Conservation (phyloP, 1,140 invertebrate genomes). For the Penaeus vannamei region DNA sequence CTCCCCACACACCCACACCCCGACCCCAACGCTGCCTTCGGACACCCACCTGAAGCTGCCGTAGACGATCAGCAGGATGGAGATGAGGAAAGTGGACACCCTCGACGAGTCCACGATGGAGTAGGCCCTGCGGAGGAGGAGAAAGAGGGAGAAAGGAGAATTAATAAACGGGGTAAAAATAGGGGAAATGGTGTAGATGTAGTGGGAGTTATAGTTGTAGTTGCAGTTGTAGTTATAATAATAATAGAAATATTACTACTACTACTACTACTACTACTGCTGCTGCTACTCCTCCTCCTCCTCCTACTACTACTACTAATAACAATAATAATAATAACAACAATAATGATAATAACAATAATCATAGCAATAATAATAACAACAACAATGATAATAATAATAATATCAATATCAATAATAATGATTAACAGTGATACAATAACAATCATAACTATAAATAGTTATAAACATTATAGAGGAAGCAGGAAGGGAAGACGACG, state of each 20-base stretch:
- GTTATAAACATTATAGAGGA: too few relatives aligned
- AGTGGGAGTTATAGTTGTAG: background rate
- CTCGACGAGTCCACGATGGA: conserved; percentile 96
- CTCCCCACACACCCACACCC: background rate
- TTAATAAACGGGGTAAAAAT: background rate
- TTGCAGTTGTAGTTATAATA: background rate
- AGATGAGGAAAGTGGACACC: conserved; percentile 97
- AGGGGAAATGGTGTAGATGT: background rate
- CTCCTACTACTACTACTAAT: too few relatives aligned
- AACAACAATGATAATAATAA: too few relatives aligned
- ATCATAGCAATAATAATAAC: too few relatives aligned
- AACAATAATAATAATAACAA: too few relatives aligned
- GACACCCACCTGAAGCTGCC: conserved; percentile 82
- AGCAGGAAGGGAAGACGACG: too few relatives aligned
- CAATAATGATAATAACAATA: too few relatives aligned
- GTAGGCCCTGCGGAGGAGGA: conserved; percentile 81
- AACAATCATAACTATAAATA: too few relatives aligned
- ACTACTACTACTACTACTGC: too few relatives aligned
- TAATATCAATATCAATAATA: too few relatives aligned
- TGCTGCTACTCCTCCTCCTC: too few relatives aligned
- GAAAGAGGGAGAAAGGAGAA: background rate
- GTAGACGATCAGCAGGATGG: conserved; percentile 97
- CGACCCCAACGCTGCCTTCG: background rate
- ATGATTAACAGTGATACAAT: too few relatives aligned
- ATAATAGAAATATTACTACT: accelerated